phyloP scores from a whole-genome alignment of 2,797 vertebrate species.

The Acipenser ruthenus region DNA sequence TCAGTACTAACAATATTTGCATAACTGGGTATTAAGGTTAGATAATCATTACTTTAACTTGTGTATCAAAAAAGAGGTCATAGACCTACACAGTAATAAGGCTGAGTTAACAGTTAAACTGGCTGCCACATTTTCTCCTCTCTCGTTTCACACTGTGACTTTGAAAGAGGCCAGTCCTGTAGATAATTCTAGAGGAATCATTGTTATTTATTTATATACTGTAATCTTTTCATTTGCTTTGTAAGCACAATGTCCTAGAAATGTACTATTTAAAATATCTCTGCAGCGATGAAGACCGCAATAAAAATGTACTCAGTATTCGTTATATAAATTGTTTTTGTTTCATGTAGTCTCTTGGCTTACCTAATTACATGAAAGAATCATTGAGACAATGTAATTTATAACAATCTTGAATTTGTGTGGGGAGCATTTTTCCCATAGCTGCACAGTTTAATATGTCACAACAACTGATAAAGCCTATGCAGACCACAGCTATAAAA shows the following conservation, averaged over 20 bases:
- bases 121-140: conserved; percentile 43
- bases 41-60: conserved; percentile 54
- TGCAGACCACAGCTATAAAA: conserved; percentile 1
- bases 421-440: conserved; percentile 7
- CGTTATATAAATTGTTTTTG: conserved; percentile 12
- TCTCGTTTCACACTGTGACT: conserved; percentile 54
- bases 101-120: conserved; percentile 50
- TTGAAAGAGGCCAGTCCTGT: conserved; percentile 60
- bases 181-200: conserved; percentile 36
- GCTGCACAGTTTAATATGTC: conserved; percentile 12
- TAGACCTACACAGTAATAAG: conserved; percentile 63
- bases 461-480: conserved; percentile 10
- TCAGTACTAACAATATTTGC: conserved; percentile 29
- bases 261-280: conserved; percentile 41
- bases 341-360: conserved; percentile 6
- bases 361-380: conserved; percentile 30
- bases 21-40: conserved; percentile 61
- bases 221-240: conserved; percentile 46
- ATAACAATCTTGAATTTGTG: conserved; percentile 44
- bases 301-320: conserved; percentile 10
- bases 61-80: conserved; percentile 66
- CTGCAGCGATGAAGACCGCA: conserved; percentile 25
- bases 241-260: conserved; percentile 54
- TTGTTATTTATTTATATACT: conserved; percentile 47
- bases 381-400: conserved; percentile 60